Percentiles rank a stretch among this genome's conserved stretches.
Conservation (phyloP, 2,888 invertebrate genomes). For the Phaonia tiefii region DNA sequence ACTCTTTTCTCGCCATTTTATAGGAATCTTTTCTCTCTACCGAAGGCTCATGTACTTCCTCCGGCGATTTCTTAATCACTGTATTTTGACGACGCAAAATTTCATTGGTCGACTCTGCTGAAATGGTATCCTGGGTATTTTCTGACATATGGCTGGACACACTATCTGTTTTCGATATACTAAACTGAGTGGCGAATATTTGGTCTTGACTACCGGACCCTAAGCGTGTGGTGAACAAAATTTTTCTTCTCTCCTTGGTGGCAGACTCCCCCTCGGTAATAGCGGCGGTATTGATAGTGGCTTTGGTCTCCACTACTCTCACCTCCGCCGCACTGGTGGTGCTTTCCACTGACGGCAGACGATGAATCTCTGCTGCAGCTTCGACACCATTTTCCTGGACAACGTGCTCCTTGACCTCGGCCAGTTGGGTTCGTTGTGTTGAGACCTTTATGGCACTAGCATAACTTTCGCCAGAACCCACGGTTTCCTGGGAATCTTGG, state of each 20-base stretch:
- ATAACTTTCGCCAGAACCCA: slow-evolving; percentile 78
- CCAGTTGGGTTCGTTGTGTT: slow-evolving; percentile 69
- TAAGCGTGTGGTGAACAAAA: slow-evolving; percentile 86
- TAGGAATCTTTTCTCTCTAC: background rate
- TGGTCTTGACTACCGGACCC: slow-evolving; percentile 85
- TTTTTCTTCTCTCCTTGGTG: slow-evolving; percentile 80
- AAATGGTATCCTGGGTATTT: slow-evolving; percentile 74
- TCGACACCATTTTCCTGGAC: slow-evolving; percentile 74
- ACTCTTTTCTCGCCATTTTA: slow-evolving; percentile 24
- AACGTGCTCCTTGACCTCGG: slow-evolving; percentile 72
- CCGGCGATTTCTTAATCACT: slow-evolving; percentile 75
- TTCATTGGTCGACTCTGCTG: slow-evolving; percentile 70
- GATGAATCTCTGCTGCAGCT: slow-evolving; percentile 73
- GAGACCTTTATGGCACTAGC: slow-evolving; percentile 70
- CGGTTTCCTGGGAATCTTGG: slow-evolving; percentile 82
- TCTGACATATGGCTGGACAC: slow-evolving; percentile 84
- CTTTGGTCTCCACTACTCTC: slow-evolving; percentile 74
- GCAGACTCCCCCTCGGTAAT: slow-evolving; percentile 70
- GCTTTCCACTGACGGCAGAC: slow-evolving; percentile 73
- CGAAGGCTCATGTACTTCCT: slow-evolving; percentile 42
- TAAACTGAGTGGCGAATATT: slow-evolving; percentile 85
- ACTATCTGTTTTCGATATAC: slow-evolving; percentile 85
- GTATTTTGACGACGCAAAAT: slow-evolving; percentile 77
- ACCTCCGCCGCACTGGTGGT: slow-evolving; percentile 73
- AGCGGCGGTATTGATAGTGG: slow-evolving; percentile 71